phyloP scores from a whole-genome alignment of 2,113 vertebrate species.

The Probosciger aterrimus region DNA sequence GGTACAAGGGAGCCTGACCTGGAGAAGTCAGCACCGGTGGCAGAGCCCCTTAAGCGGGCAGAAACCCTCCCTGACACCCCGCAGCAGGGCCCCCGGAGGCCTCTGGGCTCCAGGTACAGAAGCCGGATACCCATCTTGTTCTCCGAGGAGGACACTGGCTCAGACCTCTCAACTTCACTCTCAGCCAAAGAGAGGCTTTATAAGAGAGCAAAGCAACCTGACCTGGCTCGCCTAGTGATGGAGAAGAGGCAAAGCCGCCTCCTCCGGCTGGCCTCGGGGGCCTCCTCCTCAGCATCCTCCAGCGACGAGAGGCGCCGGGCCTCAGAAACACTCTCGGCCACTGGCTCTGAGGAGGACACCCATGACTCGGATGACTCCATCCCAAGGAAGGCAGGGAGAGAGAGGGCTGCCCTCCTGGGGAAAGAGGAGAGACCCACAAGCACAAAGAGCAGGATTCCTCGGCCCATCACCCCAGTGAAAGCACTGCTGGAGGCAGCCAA shows the following conservation, averaged over 20 bases:
- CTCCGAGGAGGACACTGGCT: conserved; percentile 86
- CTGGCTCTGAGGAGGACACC: conserved; percentile 90
- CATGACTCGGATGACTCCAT: conserved; percentile 80
- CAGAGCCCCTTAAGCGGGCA: conserved; percentile 47
- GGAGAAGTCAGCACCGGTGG: background rate
- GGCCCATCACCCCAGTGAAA: conserved; percentile 78
- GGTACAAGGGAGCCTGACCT: conserved; percentile 20
- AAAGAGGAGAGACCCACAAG: conserved; percentile 65
- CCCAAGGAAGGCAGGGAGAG: conserved; percentile 69
- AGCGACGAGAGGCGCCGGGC: conserved; percentile 80
- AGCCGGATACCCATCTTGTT: conserved; percentile 90
- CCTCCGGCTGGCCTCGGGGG: conserved; percentile 81
- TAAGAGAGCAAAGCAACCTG: conserved; percentile 78
- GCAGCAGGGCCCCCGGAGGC: conserved; percentile 14
- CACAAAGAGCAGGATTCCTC: conserved; percentile 86
- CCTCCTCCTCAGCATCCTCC: conserved; percentile 87
- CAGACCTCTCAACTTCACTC: conserved; percentile 80
- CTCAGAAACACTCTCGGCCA: conserved; percentile 85
- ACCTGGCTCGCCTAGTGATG: conserved; percentile 84
- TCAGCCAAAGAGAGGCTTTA: conserved; percentile 76
- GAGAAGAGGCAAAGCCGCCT: conserved; percentile 86
- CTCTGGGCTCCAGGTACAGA: conserved; percentile 58
- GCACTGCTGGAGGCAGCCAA: background rate
- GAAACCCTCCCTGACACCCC: background rate
- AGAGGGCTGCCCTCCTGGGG: conserved; percentile 39